phyloP scores from a whole-genome alignment of 35 echinoderm and acorn worm genomes.

The Chiridota heheva region DNA sequence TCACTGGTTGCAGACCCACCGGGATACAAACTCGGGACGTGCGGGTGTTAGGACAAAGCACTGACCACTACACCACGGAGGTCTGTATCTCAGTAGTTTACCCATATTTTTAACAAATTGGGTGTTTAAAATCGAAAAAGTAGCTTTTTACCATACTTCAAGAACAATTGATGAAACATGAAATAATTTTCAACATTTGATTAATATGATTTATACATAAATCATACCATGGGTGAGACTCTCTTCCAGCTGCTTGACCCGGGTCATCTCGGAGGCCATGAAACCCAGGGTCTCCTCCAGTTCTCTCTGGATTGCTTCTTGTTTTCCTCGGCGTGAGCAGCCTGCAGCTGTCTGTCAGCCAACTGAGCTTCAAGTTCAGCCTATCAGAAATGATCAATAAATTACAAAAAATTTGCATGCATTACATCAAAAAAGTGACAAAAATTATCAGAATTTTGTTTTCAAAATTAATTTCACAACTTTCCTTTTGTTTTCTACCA shows the following conservation, averaged over 20 bases:
- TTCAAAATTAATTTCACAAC: too few species aligned
- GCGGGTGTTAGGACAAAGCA: too few species aligned
- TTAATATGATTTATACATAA: neutral
- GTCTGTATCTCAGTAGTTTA: too few species aligned
- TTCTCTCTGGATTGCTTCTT: constrained; percentile 60
- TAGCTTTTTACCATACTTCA: neutral
- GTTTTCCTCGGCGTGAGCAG: constrained; percentile 54
- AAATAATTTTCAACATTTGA: neutral
- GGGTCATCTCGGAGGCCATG: constrained; percentile 75
- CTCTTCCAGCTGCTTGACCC: constrained; percentile 56
- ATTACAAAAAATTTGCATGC: neutral
- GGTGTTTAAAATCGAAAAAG: neutral
- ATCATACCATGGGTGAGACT: constrained; percentile 60
- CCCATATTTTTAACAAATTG: neutral
- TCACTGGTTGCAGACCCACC: too few species aligned
- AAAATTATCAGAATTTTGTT: neutral
- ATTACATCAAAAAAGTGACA: neutral
- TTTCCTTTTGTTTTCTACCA: too few species aligned
- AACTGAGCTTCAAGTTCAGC: constrained; percentile 67
- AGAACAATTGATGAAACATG: neutral
- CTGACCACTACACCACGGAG: too few species aligned
- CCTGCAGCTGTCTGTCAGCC: constrained; percentile 55
- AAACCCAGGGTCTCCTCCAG: constrained; percentile 70
- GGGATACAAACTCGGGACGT: too few species aligned
- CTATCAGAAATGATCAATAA: neutral